These are phyloP conservation scores for Galeopterus variegatus DNA, from an alignment of 2,113 vertebrate genomes.

Conservation along the genomic window DNA sequence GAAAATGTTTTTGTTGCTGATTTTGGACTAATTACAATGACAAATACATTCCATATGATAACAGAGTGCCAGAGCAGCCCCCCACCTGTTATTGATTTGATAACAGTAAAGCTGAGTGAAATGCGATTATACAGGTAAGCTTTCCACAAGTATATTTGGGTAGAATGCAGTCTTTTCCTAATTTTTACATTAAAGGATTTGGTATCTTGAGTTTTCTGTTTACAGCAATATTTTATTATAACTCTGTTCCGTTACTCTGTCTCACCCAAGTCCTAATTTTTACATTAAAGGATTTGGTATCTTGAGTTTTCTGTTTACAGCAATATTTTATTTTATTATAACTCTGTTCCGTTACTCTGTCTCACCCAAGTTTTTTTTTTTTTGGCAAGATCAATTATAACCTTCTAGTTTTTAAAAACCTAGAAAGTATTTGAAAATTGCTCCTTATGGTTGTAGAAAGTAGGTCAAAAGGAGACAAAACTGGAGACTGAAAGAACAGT, in stretches of 20 bases:
- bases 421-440: conserved; percentile 32
- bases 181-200: conserved; percentile 30
- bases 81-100: conserved; percentile 96
- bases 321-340: conserved; percentile 56
- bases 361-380: background rate
- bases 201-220: background rate
- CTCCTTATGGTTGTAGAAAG: background rate
- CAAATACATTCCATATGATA: conserved; percentile 93
- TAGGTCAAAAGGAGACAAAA: background rate
- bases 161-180: background rate
- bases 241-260: background rate
- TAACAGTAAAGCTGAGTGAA: conserved; percentile 95
- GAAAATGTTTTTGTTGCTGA: conserved; percentile 96
- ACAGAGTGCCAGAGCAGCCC: conserved; percentile 88
- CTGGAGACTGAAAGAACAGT: background rate
- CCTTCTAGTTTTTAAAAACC: conserved; percentile 19
- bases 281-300: background rate
- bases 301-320: conserved; percentile 16
- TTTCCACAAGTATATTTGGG: background rate
- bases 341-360: background rate
- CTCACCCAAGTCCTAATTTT: background rate
- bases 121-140: conserved; percentile 96
- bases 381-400: background rate
- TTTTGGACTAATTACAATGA: conserved; percentile 95
- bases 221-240: conserved; percentile 31